phyloP scores from a whole-genome alignment of 2,888 invertebrate species.

The Tineola bisselliella region DNA sequence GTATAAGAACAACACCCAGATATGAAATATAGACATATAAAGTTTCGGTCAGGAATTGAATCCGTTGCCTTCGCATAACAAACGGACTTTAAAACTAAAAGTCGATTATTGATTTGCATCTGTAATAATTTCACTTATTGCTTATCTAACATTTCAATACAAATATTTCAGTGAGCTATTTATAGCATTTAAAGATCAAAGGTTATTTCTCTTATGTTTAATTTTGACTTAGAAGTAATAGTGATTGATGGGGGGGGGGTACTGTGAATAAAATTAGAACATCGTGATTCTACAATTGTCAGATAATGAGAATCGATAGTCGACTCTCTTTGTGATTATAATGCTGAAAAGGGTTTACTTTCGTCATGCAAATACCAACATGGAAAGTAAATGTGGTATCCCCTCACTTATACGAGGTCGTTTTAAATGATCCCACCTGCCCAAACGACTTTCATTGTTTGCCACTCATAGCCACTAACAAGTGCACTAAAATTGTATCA shows the following conservation, averaged over 20 bases:
- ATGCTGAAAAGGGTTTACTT: neutral
- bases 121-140: no score
- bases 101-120: no score
- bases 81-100: no score
- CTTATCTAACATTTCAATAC: no score
- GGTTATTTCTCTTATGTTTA: no score
- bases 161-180: neutral
- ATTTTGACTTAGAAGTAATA: neutral
- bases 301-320: neutral
- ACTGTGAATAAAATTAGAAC: neutral
- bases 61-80: neutral
- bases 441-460: slow-evolving; percentile 46
- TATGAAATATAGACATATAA: no score
- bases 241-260: neutral
- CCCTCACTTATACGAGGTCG: neutral
- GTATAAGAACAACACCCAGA: no score
- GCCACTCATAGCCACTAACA: slow-evolving; percentile 29
- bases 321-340: neutral
- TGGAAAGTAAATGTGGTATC: slow-evolving; percentile 39
- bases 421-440: slow-evolving; percentile 15
- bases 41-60: neutral
- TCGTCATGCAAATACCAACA: slow-evolving; percentile 31
- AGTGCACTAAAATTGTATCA: slow-evolving; percentile 18
- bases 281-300: neutral
- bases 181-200: neutral